A percentile compares a stretch with the other conserved stretches of the same genome.
These are phyloP conservation scores for Ianthella basta DNA, from an alignment of 37 sponge, comb jelly and placozoan species.

Conservation along the genomic window DNA sequence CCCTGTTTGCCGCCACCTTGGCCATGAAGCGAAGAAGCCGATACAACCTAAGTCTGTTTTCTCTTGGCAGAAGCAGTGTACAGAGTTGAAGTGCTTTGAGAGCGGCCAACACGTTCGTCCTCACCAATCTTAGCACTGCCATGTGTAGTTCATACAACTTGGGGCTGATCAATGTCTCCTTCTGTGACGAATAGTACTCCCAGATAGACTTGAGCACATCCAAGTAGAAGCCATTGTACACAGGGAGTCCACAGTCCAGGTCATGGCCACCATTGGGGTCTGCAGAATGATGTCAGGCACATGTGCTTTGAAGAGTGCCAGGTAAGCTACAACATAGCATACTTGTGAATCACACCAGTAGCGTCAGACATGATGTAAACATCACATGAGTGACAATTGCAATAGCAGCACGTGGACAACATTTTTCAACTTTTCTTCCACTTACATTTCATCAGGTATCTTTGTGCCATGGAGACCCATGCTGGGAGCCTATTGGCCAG, in stretches of 20 bases:
- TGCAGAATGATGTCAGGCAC: too few species aligned
- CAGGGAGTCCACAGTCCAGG: slow-evolving; percentile 48
- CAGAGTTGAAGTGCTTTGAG: slow-evolving; percentile 57
- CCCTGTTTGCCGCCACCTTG: slow-evolving; percentile 47
- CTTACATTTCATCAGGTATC: slow-evolving; percentile 74
- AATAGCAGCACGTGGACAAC: too few species aligned
- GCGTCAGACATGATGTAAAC: too few species aligned
- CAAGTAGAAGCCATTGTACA: slow-evolving; percentile 55
- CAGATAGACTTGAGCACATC: slow-evolving; percentile 58
- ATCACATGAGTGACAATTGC: too few species aligned
- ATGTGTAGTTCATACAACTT: slow-evolving; percentile 54
- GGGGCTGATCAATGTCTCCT: slow-evolving; percentile 46
- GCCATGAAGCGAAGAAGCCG: slow-evolving; percentile 44
- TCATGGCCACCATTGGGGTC: slow-evolving; percentile 61
- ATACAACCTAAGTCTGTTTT: slow-evolving; percentile 43
- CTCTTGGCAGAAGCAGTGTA: slow-evolving; percentile 50
- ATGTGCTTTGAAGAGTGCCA: too few species aligned
- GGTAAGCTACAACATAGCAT: too few species aligned
- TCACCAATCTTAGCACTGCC: slow-evolving; percentile 38
- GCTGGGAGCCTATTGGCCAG: slow-evolving; percentile 24
- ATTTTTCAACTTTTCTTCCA: not conserved
- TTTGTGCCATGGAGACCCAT: slow-evolving; percentile 59
- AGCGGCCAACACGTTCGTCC: not conserved
- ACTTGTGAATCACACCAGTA: too few species aligned
- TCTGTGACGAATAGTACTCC: slow-evolving; percentile 42